A percentile compares a stretch with the other conserved stretches of the same genome.
Conservation (phyloP, 2,888 invertebrate species). For the Axea sp. region DNA sequence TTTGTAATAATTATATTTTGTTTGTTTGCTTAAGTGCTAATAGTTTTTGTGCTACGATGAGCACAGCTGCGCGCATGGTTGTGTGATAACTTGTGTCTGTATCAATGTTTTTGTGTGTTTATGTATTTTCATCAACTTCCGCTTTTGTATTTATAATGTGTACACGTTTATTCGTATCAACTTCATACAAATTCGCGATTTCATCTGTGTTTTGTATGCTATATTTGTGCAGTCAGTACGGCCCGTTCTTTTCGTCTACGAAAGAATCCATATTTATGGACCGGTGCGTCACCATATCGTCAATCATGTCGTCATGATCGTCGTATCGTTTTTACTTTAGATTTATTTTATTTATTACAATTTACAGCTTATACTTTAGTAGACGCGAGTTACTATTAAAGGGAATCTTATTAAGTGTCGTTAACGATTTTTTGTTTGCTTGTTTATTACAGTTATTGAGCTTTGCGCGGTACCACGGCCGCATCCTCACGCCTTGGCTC, state of each 20-base stretch:
- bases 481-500: constrained; percentile 65
- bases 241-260: constrained; percentile 56
- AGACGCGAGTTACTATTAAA: constrained; percentile 71
- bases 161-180: constrained; percentile 60
- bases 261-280: constrained; percentile 44
- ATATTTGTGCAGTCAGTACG: constrained; percentile 62
- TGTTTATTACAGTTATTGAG: constrained; percentile 68
- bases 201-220: constrained; percentile 51
- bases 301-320: constrained; percentile 46
- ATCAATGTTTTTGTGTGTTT: constrained; percentile 55
- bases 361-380: constrained; percentile 68
- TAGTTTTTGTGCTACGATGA: constrained; percentile 79
- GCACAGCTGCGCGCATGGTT: constrained; percentile 76
- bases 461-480: constrained; percentile 66
- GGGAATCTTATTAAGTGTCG: constrained; percentile 71
- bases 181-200: constrained; percentile 55
- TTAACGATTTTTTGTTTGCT: constrained; percentile 34
- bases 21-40: constrained; percentile 79
- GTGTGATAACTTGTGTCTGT: constrained; percentile 65
- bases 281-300: constrained; percentile 42
- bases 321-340: constrained; percentile 41
- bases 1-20: constrained; percentile 79
- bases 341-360: constrained; percentile 59
- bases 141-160: constrained; percentile 55
- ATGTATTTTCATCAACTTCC: constrained; percentile 61